Evolutionary conservation across 2,888 invertebrate genomes (phyloP).

Genomic region (Panopea generosa): DNA sequence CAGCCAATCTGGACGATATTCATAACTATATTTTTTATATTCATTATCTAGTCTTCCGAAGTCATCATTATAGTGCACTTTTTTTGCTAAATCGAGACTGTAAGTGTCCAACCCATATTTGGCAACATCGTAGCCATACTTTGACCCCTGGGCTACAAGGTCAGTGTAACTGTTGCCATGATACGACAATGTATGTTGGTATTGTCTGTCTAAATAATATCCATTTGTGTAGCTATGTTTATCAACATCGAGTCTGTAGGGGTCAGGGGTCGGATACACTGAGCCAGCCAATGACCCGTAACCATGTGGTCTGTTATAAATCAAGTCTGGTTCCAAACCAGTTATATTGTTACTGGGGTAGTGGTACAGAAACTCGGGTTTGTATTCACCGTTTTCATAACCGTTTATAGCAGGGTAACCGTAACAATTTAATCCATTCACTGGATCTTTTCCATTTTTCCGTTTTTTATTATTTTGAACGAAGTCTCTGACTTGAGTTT

Average conservation of each 20-base stretch:
- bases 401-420: constrained; percentile 76
- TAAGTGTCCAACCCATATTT: constrained; percentile 81
- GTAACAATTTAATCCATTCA: constrained; percentile 78
- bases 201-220: constrained; percentile 83
- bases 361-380: constrained; percentile 81
- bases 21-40: constrained; percentile 77
- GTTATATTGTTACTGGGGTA: constrained; percentile 76
- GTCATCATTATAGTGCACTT: constrained; percentile 80
- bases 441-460: constrained; percentile 70
- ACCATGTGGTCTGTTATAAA: constrained; percentile 73
- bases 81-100: constrained; percentile 82
- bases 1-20: constrained; percentile 72
- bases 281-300: constrained; percentile 74
- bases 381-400: constrained; percentile 79
- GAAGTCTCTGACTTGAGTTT: constrained; percentile 96
- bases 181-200: constrained; percentile 81
- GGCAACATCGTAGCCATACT: constrained; percentile 81
- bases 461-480: constrained; percentile 92
- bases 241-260: constrained; percentile 77
- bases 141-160: constrained; percentile 77
- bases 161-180: constrained; percentile 82
- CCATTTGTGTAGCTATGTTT: constrained; percentile 81
- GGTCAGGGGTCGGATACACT: constrained; percentile 74
- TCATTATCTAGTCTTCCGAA: constrained; percentile 75
- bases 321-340: constrained; percentile 78